Conservation (phyloP, 2,888 invertebrate genomes). For the Slavum lentiscoides region DNA sequence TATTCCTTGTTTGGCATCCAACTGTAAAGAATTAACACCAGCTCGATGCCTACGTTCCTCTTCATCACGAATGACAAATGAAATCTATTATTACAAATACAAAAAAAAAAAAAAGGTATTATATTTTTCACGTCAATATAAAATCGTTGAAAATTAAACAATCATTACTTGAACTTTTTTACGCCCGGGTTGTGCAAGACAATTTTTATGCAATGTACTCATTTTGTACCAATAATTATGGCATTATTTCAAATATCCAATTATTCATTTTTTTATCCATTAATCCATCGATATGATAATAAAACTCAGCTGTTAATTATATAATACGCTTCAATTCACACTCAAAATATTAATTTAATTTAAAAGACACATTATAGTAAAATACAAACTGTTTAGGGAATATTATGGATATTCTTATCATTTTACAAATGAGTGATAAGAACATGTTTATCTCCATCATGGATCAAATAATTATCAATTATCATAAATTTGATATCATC, state of each 20-base stretch:
- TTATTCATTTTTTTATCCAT: constrained; percentile 14
- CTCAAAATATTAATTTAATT: neutral
- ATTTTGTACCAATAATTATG: constrained; percentile 3
- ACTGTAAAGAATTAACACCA: constrained; percentile 93
- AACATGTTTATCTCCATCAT: neutral
- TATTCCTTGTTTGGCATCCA: constrained; percentile 82
- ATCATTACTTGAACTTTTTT: constrained; percentile 64
- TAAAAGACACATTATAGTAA: neutral
- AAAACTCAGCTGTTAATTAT: neutral
- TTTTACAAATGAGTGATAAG: constrained; percentile 7
- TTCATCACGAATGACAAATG: constrained; percentile 96
- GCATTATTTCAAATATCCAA: neutral
- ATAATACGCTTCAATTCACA: neutral
- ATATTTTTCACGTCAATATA: neutral
- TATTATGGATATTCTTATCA: constrained; percentile 12
- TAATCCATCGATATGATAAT: neutral
- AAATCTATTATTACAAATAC: constrained; percentile 65
- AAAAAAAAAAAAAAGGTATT: neutral
- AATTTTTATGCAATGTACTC: constrained; percentile 51
- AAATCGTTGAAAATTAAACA: neutral
- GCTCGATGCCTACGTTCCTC: constrained; percentile 92
- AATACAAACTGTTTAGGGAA: neutral
- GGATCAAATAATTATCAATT: no score
- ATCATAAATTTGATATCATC: no score
- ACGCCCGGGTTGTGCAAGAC: constrained; percentile 61